These are phyloP conservation scores for Eristalinus sepulchralis DNA, from an alignment of 2,888 invertebrate species.

Conservation along the genomic window DNA sequence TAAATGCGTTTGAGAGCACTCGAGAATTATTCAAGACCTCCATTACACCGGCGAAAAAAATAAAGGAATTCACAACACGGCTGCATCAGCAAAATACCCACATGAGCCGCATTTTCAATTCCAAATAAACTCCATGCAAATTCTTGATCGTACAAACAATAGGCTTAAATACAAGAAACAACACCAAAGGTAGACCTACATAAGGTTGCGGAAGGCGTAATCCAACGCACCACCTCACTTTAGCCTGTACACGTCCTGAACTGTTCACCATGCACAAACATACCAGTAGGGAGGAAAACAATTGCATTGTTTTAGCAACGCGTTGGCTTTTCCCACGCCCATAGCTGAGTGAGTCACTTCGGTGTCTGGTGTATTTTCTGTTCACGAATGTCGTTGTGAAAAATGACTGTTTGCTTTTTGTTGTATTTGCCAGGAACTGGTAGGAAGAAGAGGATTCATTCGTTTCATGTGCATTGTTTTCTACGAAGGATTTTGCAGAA, in stretches of 20 bases:
- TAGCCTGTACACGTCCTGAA: neutral
- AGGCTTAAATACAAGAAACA: neutral
- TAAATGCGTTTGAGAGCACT: too few relatives aligned
- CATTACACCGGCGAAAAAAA: too few relatives aligned
- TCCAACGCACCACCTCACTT: neutral
- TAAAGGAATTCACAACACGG: too few relatives aligned
- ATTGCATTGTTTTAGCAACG: neutral
- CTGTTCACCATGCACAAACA: neutral
- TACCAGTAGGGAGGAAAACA: neutral
- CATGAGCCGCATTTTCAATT: neutral
- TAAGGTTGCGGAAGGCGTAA: neutral
- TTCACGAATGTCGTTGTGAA: too few relatives aligned
- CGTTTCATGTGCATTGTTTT: too few relatives aligned
- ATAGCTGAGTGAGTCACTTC: too few relatives aligned
- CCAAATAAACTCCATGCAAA: neutral
- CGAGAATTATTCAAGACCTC: too few relatives aligned
- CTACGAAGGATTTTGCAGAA: too few relatives aligned
- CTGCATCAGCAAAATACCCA: neutral
- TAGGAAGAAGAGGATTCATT: too few relatives aligned
- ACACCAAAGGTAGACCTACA: neutral
- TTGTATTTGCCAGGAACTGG: too few relatives aligned
- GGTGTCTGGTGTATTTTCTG: too few relatives aligned
- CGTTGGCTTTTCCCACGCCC: neutral
- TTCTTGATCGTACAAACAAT: neutral
- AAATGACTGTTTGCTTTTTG: too few relatives aligned